phyloP scores from a whole-genome alignment of 2,888 invertebrate genomes.

The Apamea crenata region DNA sequence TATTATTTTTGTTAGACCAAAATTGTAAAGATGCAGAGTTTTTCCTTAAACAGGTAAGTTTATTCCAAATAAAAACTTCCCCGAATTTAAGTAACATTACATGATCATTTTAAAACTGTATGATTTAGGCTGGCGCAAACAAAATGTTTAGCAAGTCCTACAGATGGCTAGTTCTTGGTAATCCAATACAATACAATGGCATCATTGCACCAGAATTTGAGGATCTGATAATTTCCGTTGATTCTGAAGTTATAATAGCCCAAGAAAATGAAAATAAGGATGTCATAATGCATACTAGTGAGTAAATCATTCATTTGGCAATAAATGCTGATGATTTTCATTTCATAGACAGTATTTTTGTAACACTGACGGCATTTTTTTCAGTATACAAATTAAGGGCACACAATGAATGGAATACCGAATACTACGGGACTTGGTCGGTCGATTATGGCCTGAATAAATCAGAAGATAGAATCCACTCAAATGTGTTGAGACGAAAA shows the following conservation, averaged over 20 bases:
- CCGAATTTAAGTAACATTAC: background rate
- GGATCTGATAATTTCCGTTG: conserved; percentile 71
- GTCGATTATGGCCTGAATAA: conserved; percentile 68
- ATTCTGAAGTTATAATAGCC: conserved; percentile 78
- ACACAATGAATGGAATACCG: conserved; percentile 70
- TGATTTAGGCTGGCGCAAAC: conserved; percentile 70
- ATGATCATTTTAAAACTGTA: background rate
- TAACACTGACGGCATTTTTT: conserved; percentile 1
- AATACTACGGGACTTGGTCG: conserved; percentile 79
- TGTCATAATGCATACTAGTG: conserved; percentile 72
- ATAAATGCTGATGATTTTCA: background rate
- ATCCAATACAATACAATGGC: conserved; percentile 41
- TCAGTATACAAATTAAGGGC: conserved; percentile 78
- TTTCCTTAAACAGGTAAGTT: conserved; percentile 71
- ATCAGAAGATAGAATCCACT: conserved; percentile 59
- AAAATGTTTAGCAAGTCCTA: conserved; percentile 73
- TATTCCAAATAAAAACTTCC: background rate
- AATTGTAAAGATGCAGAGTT: conserved; percentile 62
- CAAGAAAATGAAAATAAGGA: conserved; percentile 56
- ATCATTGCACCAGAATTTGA: conserved; percentile 61
- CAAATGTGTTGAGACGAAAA: conserved; percentile 75
- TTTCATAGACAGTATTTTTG: background rate
- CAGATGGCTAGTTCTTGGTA: conserved; percentile 78
- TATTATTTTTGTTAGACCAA: conserved; percentile 53
- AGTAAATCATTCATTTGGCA: conserved; percentile 47